A percentile compares a stretch with the other conserved stretches of the same genome.
Conservation (phyloP, 2,797 vertebrate species). For the Myripristis murdjan region DNA sequence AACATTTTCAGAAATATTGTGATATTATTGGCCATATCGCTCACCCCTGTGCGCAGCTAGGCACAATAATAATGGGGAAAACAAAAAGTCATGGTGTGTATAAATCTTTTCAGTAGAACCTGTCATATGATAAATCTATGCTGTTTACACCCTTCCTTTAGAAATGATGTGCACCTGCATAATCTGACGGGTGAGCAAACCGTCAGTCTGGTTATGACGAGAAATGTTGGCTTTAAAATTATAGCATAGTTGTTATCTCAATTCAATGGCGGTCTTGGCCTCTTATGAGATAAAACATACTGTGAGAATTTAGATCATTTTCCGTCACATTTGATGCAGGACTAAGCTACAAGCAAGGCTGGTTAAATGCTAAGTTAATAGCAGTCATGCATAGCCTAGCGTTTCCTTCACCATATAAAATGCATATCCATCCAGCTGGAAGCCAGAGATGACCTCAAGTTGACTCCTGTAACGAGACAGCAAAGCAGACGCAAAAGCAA, state of each 20-base stretch:
- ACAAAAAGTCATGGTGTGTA: too few species aligned
- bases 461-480: constrained; percentile 71
- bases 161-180: constrained; percentile 57
- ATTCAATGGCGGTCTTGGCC: constrained; percentile 24
- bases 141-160: constrained; percentile 16
- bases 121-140: neutral
- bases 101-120: neutral
- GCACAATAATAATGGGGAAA: too few species aligned
- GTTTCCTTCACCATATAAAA: constrained; percentile 53
- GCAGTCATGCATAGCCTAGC: constrained; percentile 80
- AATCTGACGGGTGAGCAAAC: constrained; percentile 57
- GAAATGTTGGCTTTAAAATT: constrained; percentile 44
- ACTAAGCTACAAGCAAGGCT: constrained; percentile 45
- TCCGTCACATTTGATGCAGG: constrained; percentile 23
- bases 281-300: constrained; percentile 25
- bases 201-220: constrained; percentile 55
- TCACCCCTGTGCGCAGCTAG: too few species aligned
- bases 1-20: too few species aligned
- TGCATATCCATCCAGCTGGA: constrained; percentile 71
- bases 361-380: constrained; percentile 73
- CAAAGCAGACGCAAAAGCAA: constrained; percentile 28
- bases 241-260: constrained; percentile 37
- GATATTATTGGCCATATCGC: too few species aligned
- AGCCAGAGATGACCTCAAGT: constrained; percentile 72
- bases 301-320: constrained; percentile 18